phyloP scores from a whole-genome alignment of 2,888 invertebrate genomes.

The Lysandra bellargus region DNA sequence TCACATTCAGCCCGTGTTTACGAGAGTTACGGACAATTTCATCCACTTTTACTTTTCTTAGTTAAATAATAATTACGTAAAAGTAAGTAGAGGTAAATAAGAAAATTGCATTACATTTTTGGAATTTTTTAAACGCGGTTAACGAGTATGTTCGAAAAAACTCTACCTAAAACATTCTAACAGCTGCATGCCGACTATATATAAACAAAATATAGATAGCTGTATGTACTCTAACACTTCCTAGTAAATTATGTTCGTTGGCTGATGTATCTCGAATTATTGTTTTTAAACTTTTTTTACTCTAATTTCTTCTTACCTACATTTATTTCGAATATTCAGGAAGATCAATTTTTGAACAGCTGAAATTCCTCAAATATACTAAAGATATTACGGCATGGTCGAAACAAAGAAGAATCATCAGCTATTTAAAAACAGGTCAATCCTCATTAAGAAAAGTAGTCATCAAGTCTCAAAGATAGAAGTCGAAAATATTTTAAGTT shows the following conservation, averaged over 20 bases:
- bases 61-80: slow-evolving; percentile 25
- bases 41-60: slow-evolving; percentile 22
- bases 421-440: neutral
- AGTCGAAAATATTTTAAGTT: neutral
- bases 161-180: neutral
- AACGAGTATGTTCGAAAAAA: neutral
- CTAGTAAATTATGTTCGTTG: no score
- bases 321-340: neutral
- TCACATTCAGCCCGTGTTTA: slow-evolving; percentile 25
- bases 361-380: neutral
- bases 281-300: no score
- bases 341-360: neutral
- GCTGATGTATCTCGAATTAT: no score
- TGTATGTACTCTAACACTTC: no score
- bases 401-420: neutral
- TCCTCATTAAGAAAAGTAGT: neutral
- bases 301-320: no score
- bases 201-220: no score
- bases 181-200: no score
- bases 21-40: slow-evolving; percentile 23
- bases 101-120: neutral
- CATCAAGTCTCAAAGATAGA: neutral
- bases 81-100: neutral
- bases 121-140: neutral
- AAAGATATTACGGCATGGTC: neutral